Evolutionary conservation across 92 coral and sea anemone species (phyloP).

Genomic region (Porites evermanni): DNA sequence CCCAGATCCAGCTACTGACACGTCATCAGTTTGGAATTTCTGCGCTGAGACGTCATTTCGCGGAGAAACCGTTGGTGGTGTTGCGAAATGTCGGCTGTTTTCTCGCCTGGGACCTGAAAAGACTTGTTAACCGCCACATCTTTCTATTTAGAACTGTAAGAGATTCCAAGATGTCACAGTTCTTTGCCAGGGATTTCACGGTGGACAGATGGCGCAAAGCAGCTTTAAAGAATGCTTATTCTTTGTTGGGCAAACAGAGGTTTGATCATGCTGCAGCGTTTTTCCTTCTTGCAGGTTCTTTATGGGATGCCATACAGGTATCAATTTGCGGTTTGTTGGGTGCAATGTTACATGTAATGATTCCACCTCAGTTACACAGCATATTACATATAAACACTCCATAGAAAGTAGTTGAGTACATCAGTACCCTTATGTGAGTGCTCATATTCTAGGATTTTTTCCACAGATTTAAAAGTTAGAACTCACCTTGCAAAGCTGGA

Average conservation of each 20-base stretch:
- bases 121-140: not conserved
- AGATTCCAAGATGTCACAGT: conserved; percentile 95
- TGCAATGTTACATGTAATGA: too few species aligned
- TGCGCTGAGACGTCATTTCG: too few species aligned
- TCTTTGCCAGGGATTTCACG: conserved; percentile 88
- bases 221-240: conserved; percentile 96
- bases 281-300: conserved; percentile 93
- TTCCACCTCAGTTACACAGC: too few species aligned
- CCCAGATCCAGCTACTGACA: too few species aligned
- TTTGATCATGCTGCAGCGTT: conserved; percentile 99
- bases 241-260: conserved; percentile 94
- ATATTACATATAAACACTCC: too few species aligned
- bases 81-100: not conserved
- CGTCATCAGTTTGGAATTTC: too few species aligned
- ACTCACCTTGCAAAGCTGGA: too few species aligned
- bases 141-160: conserved; percentile 71
- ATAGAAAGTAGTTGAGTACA: too few species aligned
- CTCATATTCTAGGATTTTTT: too few species aligned
- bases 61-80: too few species aligned
- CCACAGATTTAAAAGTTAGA: too few species aligned
- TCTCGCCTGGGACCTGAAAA: not conserved
- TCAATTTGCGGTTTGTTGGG: not conserved
- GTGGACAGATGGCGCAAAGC: conserved; percentile 99
- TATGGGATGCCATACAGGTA: conserved; percentile 99
- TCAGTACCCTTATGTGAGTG: too few species aligned